Conservation (phyloP, 2,113 vertebrate genomes). For the Mus spicilegus region DNA sequence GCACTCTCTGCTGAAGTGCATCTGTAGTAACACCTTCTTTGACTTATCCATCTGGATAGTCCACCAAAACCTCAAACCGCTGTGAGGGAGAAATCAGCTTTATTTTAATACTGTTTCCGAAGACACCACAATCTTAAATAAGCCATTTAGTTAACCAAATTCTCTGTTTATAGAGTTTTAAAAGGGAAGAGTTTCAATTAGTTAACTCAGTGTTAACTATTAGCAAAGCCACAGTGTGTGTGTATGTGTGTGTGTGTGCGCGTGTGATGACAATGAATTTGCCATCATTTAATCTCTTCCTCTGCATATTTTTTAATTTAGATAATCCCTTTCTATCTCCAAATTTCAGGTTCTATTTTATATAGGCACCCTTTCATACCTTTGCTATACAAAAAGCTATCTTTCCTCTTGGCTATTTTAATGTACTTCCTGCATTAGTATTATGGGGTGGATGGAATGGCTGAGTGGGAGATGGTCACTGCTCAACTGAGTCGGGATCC, state of each 20-base stretch:
- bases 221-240: not conserved
- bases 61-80: not conserved
- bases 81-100: not conserved
- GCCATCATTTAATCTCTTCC: not conserved
- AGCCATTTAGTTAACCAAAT: not conserved
- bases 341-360: not conserved
- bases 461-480: too few species aligned
- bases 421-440: not conserved
- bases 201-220: not conserved
- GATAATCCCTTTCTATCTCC: not conserved
- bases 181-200: not conserved
- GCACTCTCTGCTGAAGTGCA: conserved; percentile 50
- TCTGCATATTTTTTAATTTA: not conserved
- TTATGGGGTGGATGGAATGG: not conserved
- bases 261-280: not conserved
- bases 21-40: conserved; percentile 48
- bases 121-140: not conserved
- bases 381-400: not conserved
- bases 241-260: not conserved
- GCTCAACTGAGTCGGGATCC: not conserved
- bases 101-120: not conserved
- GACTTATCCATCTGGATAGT: not conserved
- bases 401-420: not conserved
- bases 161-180: not conserved
- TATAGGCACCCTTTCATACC: not conserved